These are phyloP conservation scores for Rhinatrema bivittatum DNA, from an alignment of 2,797 vertebrate species.

Conservation along the genomic window DNA sequence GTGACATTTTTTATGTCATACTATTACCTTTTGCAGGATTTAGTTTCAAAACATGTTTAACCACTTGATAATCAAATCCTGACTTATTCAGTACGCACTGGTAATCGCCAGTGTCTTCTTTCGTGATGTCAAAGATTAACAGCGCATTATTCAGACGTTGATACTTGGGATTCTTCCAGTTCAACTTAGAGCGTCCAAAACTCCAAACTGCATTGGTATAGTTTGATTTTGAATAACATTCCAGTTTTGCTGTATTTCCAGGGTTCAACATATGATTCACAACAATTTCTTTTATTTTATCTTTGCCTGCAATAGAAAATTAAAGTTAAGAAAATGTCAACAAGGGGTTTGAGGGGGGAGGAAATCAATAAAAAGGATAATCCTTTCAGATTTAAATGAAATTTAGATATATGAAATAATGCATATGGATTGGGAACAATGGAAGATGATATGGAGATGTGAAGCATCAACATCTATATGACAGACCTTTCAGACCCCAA, in stretches of 20 bases:
- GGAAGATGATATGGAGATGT: too few relatives aligned
- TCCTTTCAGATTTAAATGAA: too few relatives aligned
- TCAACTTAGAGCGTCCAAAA: conserved; percentile 62
- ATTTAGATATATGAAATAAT: too few relatives aligned
- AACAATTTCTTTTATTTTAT: conserved; percentile 57
- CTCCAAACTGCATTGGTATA: conserved; percentile 82
- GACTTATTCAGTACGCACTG: conserved; percentile 83
- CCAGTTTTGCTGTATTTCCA: conserved; percentile 81
- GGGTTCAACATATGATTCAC: conserved; percentile 69
- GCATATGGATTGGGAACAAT: too few relatives aligned
- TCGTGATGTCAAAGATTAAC: conserved; percentile 83
- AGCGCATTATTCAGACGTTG: conserved; percentile 71
- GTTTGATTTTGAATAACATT: conserved; percentile 79
- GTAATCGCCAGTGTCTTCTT: conserved; percentile 79
- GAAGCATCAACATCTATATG: too few relatives aligned
- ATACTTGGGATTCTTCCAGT: conserved; percentile 75
- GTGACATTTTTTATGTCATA: conserved; percentile 43
- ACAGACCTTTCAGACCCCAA: too few relatives aligned
- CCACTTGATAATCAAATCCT: conserved; percentile 69
- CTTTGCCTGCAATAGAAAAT: conserved; percentile 72
- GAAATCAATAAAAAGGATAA: too few relatives aligned
- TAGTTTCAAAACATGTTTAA: conserved; percentile 70
- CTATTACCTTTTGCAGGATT: conserved; percentile 66
- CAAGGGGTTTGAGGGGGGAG: too few relatives aligned
- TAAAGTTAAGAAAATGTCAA: too few relatives aligned